phyloP scores from a whole-genome alignment of 2,888 invertebrate species.

The Harpalus rubripes region DNA sequence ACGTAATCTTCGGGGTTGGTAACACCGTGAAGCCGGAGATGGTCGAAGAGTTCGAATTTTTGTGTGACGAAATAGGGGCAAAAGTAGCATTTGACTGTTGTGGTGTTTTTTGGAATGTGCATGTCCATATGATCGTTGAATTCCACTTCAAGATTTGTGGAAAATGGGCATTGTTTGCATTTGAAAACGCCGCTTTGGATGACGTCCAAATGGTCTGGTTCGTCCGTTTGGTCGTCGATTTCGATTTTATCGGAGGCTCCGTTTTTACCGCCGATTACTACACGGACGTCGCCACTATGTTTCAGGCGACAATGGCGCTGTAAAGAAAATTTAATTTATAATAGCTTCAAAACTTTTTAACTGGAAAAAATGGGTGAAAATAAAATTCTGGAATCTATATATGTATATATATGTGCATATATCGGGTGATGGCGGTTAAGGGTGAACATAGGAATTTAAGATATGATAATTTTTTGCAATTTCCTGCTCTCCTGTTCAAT shows the following conservation, averaged over 20 bases:
- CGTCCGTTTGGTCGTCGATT: slow-evolving; percentile 75
- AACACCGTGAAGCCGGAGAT: slow-evolving; percentile 83
- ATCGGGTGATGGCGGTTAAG: too few species aligned
- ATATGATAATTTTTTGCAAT: too few species aligned
- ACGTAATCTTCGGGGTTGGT: slow-evolving; percentile 81
- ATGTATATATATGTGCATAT: too few species aligned
- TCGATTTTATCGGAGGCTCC: slow-evolving; percentile 78
- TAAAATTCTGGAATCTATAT: background rate
- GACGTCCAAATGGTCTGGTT: slow-evolving; percentile 75
- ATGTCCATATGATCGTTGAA: slow-evolving; percentile 84
- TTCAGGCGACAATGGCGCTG: slow-evolving; percentile 90
- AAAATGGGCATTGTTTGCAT: slow-evolving; percentile 88
- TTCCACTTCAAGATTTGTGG: slow-evolving; percentile 80
- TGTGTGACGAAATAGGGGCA: slow-evolving; percentile 89
- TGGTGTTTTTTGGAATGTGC: slow-evolving; percentile 84
- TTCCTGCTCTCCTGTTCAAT: too few species aligned
- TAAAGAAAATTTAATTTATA: slow-evolving; percentile 69
- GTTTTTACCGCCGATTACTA: slow-evolving; percentile 80
- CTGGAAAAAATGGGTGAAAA: background rate
- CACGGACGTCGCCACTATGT: slow-evolving; percentile 87
- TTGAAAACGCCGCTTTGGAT: slow-evolving; percentile 75
- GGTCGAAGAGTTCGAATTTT: slow-evolving; percentile 84
- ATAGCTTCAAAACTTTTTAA: background rate
- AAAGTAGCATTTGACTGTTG: slow-evolving; percentile 88
- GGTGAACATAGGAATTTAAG: too few species aligned